Conservation (phyloP, 2,113 vertebrate genomes). For the Platichthys stellatus region DNA sequence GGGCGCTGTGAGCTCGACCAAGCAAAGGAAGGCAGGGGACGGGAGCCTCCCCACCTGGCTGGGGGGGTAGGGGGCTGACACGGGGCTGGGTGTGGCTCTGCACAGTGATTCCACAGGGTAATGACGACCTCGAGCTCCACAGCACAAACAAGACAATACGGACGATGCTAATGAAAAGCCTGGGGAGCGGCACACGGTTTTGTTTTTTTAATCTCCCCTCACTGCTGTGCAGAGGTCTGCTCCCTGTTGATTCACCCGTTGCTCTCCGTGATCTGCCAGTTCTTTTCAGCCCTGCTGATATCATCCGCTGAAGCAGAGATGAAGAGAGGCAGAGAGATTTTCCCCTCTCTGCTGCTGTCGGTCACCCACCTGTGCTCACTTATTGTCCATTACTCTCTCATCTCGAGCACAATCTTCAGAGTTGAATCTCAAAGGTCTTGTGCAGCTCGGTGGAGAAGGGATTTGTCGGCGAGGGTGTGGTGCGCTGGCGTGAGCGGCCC, state of each 20-base stretch:
- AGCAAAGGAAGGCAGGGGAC: conserved; percentile 21
- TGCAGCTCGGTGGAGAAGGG: conserved; percentile 98
- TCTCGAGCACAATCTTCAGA: conserved; percentile 80
- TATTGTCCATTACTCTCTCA: conserved; percentile 17
- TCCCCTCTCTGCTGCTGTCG: conserved; percentile 43
- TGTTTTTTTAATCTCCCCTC: conserved; percentile 9
- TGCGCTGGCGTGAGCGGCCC: conserved; percentile 89
- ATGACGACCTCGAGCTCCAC: conserved; percentile 32
- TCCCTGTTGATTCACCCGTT: conserved; percentile 35
- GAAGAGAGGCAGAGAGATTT: conserved; percentile 28
- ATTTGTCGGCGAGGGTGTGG: conserved; percentile 96
- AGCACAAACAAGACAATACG: conserved; percentile 59
- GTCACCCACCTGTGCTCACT: conserved; percentile 9
- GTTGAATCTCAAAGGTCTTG: conserved; percentile 99
- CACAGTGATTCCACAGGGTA: conserved; percentile 53
- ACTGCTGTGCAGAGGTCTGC: conserved; percentile 14
- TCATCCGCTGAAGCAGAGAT: conserved; percentile 43
- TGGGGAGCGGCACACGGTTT: conserved; percentile 34
- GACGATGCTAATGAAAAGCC: conserved; percentile 61
- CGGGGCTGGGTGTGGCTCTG: conserved; percentile 20
- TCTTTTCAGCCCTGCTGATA: conserved; percentile 18
- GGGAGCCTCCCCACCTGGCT: conserved; percentile 5
- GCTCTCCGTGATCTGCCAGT: conserved; percentile 14
- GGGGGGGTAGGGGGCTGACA: not conserved
- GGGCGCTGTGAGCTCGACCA: conserved; percentile 43